Percentiles rank a stretch among this genome's conserved stretches.
Evolutionary conservation across 2,113 vertebrate genomes (phyloP).

Genomic region (Spermophilus dauricus): DNA sequence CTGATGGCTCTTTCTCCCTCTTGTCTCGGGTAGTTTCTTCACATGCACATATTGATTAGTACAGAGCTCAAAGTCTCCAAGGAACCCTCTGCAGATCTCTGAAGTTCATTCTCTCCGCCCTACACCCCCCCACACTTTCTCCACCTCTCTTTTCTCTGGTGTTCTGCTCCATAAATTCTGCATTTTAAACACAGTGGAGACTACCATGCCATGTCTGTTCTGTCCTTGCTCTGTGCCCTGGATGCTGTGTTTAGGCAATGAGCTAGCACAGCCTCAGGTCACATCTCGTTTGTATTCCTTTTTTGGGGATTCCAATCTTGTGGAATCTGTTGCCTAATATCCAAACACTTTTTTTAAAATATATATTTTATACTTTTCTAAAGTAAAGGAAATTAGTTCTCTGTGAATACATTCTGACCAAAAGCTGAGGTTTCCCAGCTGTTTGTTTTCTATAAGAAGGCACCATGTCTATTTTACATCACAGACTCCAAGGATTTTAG

Average conservation of each 20-base stretch:
- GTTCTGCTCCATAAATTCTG: neutral
- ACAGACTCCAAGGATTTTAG: neutral
- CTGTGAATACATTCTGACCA: neutral
- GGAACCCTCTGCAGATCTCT: neutral
- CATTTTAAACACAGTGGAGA: neutral
- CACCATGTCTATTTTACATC: neutral
- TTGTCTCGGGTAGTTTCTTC: neutral
- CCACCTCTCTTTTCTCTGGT: neutral
- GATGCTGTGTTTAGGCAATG: neutral
- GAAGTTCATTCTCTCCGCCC: accelerated
- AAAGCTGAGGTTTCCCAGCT: neutral
- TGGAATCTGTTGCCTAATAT: neutral
- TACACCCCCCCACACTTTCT: no score
- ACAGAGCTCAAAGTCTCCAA: neutral
- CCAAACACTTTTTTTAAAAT: neutral
- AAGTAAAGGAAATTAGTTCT: neutral
- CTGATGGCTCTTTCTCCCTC: neutral
- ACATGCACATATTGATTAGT: neutral
- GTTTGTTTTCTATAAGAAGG: neutral
- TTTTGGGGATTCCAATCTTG: neutral
- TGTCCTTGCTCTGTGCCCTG: neutral
- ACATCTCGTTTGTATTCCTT: neutral
- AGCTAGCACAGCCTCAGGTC: neutral
- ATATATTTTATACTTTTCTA: neutral
- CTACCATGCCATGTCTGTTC: neutral